Base-by-base conservation (phyloP, 2,113 vertebrate species). In the Puntigrus tetrazona region DNA sequence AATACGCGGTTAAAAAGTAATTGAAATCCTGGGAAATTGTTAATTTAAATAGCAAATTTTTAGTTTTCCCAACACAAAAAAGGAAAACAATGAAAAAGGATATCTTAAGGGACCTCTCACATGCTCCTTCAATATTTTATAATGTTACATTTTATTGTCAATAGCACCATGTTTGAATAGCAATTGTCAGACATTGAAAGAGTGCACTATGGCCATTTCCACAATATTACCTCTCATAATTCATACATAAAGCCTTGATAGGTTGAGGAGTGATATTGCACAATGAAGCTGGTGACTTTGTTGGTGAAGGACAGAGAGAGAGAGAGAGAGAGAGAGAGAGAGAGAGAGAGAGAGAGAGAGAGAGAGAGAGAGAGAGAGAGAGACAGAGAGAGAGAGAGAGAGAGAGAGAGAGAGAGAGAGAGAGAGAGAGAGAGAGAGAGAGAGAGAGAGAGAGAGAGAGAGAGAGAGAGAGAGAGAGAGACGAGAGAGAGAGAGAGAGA, bases 401-500 rank as follows among this genome's bases (percentile, higher is more conserved):
- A 73, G 22, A 72, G 34, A n/a, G 69, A 27, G 2, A 38, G 82
- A 65, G 38, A 5, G 41, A 36, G 43, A n/a, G 27, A 43, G 67
- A 34, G 41, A 50, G 41, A 25, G 45, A 52, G 29, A 70, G 65
- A 22, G 65, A 34, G 81, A 69, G 61, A 47, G 79, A 70, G 67
- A 70, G 80, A 70, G 80, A 70, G 69, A 72, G 69, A 72, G 69
- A 73, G 22, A 72, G 34, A n/a, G 69, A 27, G 2, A 38, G 82
- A 65, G 38, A 5, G 41, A 36, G 43, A n/a, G 27, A 43, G 67
- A 34, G 41, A 50, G 41, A 25, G 45, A 52, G 29, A 70, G 65
- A 22, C n/a, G 65, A 34, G 81, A 69, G 61, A 47, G 79, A 70
- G 67, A 70, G 80, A 70, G 80, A 70, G 69, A 72, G 69, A 72